Evolutionary conservation across 2,113 vertebrate genomes (phyloP).

Genomic region (Prolemur simus): DNA sequence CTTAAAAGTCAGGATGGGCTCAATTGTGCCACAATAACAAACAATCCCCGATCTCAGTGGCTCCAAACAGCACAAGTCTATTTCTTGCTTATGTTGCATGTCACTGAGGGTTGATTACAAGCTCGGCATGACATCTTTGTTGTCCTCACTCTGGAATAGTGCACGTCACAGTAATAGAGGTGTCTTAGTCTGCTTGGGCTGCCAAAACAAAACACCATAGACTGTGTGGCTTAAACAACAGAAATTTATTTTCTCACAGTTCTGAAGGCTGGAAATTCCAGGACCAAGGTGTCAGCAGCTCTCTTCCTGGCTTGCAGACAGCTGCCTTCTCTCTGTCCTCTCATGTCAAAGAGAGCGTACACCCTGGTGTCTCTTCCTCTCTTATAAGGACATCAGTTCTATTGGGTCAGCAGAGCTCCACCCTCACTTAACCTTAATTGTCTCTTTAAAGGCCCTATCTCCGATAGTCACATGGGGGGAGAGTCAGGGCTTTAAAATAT

Average conservation of each 20-base stretch:
- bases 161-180: neutral
- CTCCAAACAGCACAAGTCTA: neutral
- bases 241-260: neutral
- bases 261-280: neutral
- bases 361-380: neutral
- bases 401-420: neutral
- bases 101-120: neutral
- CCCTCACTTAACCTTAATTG: neutral
- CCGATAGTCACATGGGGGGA: rapidly evolving
- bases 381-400: neutral
- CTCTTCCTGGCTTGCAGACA: neutral
- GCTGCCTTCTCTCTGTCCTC: neutral
- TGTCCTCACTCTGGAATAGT: too few relatives aligned
- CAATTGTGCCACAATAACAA: neutral
- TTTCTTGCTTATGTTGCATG: neutral
- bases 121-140: neutral
- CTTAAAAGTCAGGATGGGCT: neutral
- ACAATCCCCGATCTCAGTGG: neutral
- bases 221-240: neutral
- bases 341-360: neutral
- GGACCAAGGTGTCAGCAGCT: neutral
- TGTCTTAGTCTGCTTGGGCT: neutral
- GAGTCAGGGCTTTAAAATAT: neutral
- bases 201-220: neutral
- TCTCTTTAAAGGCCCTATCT: neutral